Evolutionary conservation across 2,888 invertebrate species (phyloP), one percentile per base, ranked within the genome.

Genomic region (Apamea crenata): DNA sequence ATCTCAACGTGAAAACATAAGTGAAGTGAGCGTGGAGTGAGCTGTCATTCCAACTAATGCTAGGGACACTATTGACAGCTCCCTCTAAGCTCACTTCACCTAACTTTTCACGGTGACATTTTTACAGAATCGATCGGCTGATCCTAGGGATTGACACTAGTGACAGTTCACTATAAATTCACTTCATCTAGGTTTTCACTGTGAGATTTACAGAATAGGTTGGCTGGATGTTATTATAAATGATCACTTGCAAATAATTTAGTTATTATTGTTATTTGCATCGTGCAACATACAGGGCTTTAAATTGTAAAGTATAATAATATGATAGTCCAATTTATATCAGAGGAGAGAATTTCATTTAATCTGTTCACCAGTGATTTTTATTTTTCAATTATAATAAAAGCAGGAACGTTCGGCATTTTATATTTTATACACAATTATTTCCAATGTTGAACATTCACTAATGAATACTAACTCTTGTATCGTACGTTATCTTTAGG

Each of bases 401-500:
- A 79, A 73, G 50, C 29, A 71, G 18, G 40, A 56, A 79, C 18
- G 53, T 80, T 82, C 53, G 71, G 75, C 81, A 82, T 86, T 80
- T 76, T 82, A 80, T 85, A 86, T 87, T 77, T 85, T 83, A 61
- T 83, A 73, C 63, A 76, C 50, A 66, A 86, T 82, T 82, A 83
- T 87, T 87, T 85, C 65, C 47, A 78, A 84, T 89, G 81, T 85
- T 80, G 67, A 83, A 85, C 61, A 83, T 85, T 86, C 74, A 81
- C 84, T n/a, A 63, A 63, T 71, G 40, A 74, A 73, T 86, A 77
- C n/a, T 73, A 83, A 84, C 79, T 82, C 68, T 78, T 87, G 85
- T 82, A 87, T 87, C 72, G 80, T 86, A 87, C 77, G 84, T 86
- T 90, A 90, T 90, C 82, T 87, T 66, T 89, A 92, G 89, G 88